Percentiles rank a stretch among this genome's conserved stretches.
Conservation (phyloP, 2,797 vertebrate species). For the Chaunax sp. region DNA sequence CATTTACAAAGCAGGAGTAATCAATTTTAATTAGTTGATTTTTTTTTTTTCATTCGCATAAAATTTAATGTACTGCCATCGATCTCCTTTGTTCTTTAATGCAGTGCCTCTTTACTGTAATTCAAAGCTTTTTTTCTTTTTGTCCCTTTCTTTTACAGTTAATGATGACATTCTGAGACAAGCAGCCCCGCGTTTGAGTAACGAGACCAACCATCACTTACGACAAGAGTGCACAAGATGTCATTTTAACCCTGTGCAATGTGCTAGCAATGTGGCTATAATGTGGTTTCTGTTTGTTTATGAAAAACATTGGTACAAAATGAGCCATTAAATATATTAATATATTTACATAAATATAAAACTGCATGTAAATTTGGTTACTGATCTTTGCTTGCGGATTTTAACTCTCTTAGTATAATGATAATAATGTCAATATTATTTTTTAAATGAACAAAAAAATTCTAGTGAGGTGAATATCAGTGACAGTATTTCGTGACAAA, state of each 20-base stretch:
- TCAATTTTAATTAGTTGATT: slow-evolving; percentile 93
- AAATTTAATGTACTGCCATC: slow-evolving; percentile 90
- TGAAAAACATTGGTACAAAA: slow-evolving; percentile 16
- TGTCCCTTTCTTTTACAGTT: slow-evolving; percentile 76
- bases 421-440: not conserved
- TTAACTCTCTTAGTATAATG: not conserved
- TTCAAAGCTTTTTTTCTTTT: slow-evolving; percentile 82
- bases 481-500: not conserved
- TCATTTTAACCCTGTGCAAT: slow-evolving; percentile 24
- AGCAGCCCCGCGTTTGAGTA: slow-evolving; percentile 66
- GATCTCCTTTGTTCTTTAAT: slow-evolving; percentile 91
- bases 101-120: slow-evolving; percentile 90
- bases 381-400: not conserved
- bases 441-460: not conserved
- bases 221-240: slow-evolving; percentile 13
- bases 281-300: not conserved
- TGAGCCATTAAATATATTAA: not conserved
- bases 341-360: not conserved
- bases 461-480: not conserved
- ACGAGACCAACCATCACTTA: slow-evolving; percentile 34
- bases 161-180: slow-evolving; percentile 87
- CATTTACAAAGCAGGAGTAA: slow-evolving; percentile 91
- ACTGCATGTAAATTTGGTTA: not conserved
- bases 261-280: slow-evolving; percentile 10
- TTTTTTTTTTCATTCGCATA: slow-evolving; percentile 88